A percentile compares a stretch with the other conserved stretches of the same genome.
These are phyloP conservation scores for Caenorhabditis afra DNA, from an alignment of 2,888 invertebrate genomes.

Conservation along the genomic window DNA sequence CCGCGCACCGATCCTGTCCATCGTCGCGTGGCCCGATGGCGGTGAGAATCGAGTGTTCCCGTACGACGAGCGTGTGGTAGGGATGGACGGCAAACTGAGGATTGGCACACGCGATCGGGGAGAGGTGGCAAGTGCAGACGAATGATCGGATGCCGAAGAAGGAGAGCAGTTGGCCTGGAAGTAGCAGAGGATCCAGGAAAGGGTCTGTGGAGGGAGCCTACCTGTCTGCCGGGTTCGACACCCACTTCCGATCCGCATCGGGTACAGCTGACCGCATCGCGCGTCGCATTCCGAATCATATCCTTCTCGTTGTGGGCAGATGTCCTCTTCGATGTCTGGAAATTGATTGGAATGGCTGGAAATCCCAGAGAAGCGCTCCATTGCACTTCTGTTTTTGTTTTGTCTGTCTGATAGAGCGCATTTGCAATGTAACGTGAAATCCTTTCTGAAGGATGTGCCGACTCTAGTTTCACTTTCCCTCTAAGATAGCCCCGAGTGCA, in stretches of 20 bases:
- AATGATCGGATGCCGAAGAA: slow-evolving; percentile 72
- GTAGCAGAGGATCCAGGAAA: not conserved
- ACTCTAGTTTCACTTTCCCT: no score
- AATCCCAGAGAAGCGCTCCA: no score
- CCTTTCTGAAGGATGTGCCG: no score
- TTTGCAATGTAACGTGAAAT: no score
- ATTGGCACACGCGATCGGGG: slow-evolving; percentile 61
- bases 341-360: no score
- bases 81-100: slow-evolving; percentile 57
- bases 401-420: no score
- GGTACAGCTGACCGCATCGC: slow-evolving; percentile 60
- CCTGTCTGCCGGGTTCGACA: slow-evolving; percentile 66
- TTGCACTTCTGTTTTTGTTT: no score
- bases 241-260: slow-evolving; percentile 60
- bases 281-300: slow-evolving; percentile 68
- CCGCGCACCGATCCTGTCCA: no score
- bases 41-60: slow-evolving; percentile 43
- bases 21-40: slow-evolving; percentile 16
- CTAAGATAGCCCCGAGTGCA: no score
- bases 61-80: slow-evolving; percentile 40
- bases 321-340: slow-evolving; percentile 69
- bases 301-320: slow-evolving; percentile 71
- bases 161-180: slow-evolving; percentile 68
- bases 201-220: not conserved
- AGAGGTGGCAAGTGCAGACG: slow-evolving; percentile 65